A percentile compares a stretch with the other conserved stretches of the same genome.
phyloP scores from a whole-genome alignment of 2,888 invertebrate genomes.

The Neocrepidodera transversa region DNA sequence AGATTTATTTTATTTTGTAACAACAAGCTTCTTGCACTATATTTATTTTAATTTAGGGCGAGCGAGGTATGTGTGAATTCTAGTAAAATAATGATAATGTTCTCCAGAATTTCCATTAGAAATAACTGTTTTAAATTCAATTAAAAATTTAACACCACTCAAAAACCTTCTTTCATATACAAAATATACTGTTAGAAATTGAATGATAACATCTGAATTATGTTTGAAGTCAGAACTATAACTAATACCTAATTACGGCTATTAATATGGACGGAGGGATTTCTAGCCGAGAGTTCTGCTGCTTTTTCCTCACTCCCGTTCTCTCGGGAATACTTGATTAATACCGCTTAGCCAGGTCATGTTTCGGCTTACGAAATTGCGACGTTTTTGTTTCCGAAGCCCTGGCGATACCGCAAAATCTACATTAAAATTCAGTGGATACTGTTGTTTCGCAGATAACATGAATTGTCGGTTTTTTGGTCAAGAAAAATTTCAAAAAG shows the following conservation, averaged over 20 bases:
- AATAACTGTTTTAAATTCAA: no score
- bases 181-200: constrained; percentile 12
- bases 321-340: constrained; percentile 55
- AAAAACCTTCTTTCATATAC: no score
- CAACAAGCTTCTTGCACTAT: no score
- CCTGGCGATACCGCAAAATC: constrained; percentile 42
- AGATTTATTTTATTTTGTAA: no score
- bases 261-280: constrained; percentile 42
- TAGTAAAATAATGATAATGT: no score
- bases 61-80: no score
- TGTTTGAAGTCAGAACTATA: constrained; percentile 40
- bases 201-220: constrained; percentile 39
- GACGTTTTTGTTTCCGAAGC: constrained; percentile 48
- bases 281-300: constrained; percentile 31
- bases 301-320: constrained; percentile 39
- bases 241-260: constrained; percentile 44
- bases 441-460: background rate
- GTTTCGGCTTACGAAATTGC: constrained; percentile 52
- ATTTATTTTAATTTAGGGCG: no score
- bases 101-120: no score
- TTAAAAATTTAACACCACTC: no score
- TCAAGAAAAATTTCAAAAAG: background rate
- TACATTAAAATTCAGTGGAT: constrained; percentile 46
- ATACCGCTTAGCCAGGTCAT: constrained; percentile 50
- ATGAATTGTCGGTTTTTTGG: background rate